Base-by-base conservation (phyloP, 2,888 invertebrate species). In the Pandemis cinnamomeana region DNA sequence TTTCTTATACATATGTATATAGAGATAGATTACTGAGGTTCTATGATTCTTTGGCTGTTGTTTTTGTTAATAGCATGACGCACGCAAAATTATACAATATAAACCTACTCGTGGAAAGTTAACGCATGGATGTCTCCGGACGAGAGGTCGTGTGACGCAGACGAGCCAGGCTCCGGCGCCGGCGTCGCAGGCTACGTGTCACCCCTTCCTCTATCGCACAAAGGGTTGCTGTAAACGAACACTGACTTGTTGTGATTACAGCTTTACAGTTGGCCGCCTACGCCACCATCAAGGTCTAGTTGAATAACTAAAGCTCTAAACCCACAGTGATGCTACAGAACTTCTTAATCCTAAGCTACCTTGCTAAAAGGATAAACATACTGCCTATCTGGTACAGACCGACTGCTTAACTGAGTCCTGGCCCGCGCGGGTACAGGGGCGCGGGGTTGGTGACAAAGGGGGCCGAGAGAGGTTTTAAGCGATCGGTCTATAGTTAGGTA, bases 241-340 rank as follows among this genome's bases (percentile, higher is more conserved):
- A 58, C 55, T 58, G 58, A 68, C 44, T 68, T 58, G 44, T 58
- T 61, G 36, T 61, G 61, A 58, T 67, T 20, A 67, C 27, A 58
- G 20, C 27, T 68, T 68, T 68, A 58, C 46, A 58, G 5, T 68
- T 44, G 27, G 44, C 13, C 44, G 58, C 67, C 58, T 58, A 61
- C 61, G 61, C 41, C 13, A 1, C 36, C 36, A 20, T 61, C 61
- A 42, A 61, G 41, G 41, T 61, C 13, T 42, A 61, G 61, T 41
- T 61, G 61, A 7, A 20, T 61, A n/a, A n/a, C n/a, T n/a, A 41
- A 61, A 13, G 41, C 41, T n/a, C 41, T 7, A 6, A 7, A 10
- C n/a, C 41, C n/a, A 61, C 61, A 42, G 61, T 7, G 7, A n/a
- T n/a, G 61, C 61, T 61, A 61, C 11, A 4, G 11, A 10, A 11